Conservation (phyloP, 2,888 invertebrate genomes). For the Chrysolina americana region DNA sequence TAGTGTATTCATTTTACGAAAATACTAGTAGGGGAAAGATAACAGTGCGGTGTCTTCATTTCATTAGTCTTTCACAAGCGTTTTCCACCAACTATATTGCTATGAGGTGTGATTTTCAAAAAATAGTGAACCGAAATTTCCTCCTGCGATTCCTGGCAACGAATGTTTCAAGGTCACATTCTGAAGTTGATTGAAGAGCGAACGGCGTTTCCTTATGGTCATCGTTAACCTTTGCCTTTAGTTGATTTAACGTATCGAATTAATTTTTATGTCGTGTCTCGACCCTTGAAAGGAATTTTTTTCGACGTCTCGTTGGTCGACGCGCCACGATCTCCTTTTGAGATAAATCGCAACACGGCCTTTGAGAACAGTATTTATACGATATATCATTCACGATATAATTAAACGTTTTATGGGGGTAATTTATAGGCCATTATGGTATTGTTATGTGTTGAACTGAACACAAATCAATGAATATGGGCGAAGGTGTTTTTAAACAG, state of each 20-base stretch:
- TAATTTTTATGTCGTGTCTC: conserved; percentile 1
- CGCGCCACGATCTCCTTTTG: conserved; percentile 26
- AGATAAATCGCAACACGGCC: conserved; percentile 29
- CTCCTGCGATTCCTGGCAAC: background rate
- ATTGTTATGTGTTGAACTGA: conserved; percentile 16
- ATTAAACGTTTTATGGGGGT: conserved; percentile 28
- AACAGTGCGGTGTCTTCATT: too few relatives aligned
- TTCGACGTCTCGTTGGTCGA: conserved; percentile 16
- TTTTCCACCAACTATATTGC: too few relatives aligned
- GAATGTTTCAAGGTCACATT: conserved; percentile 1
- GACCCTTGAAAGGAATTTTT: background rate
- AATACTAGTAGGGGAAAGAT: too few relatives aligned
- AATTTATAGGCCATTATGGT: conserved; percentile 33
- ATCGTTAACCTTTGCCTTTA: background rate
- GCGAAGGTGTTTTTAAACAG: background rate
- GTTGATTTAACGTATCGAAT: background rate
- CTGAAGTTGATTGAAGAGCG: background rate
- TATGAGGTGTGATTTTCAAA: background rate
- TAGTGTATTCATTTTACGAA: too few relatives aligned
- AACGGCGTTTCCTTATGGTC: background rate
- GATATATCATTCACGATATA: conserved; percentile 30
- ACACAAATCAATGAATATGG: background rate
- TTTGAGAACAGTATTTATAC: conserved; percentile 33
- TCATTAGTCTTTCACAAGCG: too few relatives aligned
- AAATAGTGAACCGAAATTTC: background rate